phyloP scores from a whole-genome alignment of 2,113 vertebrate species.

The Ciconia boyciana region DNA sequence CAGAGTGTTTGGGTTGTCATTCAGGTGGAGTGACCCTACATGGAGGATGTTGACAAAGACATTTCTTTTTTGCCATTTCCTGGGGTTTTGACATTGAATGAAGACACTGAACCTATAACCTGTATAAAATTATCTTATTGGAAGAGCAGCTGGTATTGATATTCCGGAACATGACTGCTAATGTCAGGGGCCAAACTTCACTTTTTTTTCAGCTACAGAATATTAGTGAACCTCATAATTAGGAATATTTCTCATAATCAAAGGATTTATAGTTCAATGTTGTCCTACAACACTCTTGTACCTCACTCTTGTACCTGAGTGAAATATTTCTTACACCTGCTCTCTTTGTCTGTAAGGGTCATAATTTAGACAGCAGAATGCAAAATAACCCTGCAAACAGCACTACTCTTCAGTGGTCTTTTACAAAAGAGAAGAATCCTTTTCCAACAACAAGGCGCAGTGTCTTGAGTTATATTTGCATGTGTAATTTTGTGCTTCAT shows the following conservation, averaged over 20 bases:
- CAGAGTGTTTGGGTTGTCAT: background rate
- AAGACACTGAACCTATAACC: background rate
- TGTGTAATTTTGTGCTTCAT: slow-evolving; percentile 72
- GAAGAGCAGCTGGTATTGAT: background rate
- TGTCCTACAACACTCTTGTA: background rate
- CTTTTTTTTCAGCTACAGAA: background rate
- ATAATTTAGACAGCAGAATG: background rate
- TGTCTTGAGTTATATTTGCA: slow-evolving; percentile 32
- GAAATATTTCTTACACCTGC: background rate
- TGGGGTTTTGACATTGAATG: background rate
- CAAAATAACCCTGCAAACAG: background rate
- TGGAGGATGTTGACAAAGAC: background rate
- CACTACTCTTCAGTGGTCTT: background rate
- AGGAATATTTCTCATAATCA: background rate
- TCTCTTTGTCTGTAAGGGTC: background rate
- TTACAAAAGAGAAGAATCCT: background rate
- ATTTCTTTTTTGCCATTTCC: background rate
- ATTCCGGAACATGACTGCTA: background rate
- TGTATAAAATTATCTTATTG: background rate
- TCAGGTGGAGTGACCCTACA: background rate
- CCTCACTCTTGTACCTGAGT: background rate
- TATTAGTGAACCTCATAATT: background rate
- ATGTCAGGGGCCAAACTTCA: background rate
- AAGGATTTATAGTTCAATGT: background rate
- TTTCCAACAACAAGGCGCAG: background rate